phyloP scores from a whole-genome alignment of 1,140 invertebrate species.

The Ips typographus region DNA sequence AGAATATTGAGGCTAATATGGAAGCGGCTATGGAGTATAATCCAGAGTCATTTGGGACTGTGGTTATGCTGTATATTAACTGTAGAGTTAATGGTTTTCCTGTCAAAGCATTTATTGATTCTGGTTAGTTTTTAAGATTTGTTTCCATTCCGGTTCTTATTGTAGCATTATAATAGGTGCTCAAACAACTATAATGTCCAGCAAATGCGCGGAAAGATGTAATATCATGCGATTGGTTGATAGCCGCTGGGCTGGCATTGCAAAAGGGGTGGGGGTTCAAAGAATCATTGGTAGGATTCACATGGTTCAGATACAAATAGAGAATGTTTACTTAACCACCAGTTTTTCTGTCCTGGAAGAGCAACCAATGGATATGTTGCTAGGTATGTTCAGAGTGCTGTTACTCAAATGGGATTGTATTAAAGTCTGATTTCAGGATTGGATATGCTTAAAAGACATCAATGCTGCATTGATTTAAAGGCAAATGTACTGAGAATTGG shows the following conservation, averaged over 20 bases:
- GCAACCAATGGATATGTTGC: constrained; percentile 97
- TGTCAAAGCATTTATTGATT: constrained; percentile 98
- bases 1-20: constrained; percentile 98
- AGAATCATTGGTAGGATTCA: constrained; percentile 95
- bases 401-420: no score
- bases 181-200: constrained; percentile 93
- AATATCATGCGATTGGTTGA: constrained; percentile 96
- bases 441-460: constrained; percentile 96
- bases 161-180: constrained; percentile 62
- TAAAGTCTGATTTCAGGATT: constrained; percentile 62
- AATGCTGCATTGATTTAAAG: constrained; percentile 94
- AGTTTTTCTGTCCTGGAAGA: constrained; percentile 98
- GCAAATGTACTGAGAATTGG: constrained; percentile 88
- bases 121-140: constrained; percentile 59
- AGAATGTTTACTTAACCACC: constrained; percentile 88
- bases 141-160: background rate
- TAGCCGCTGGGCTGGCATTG: constrained; percentile 90
- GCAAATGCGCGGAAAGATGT: constrained; percentile 88
- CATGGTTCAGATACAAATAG: constrained; percentile 96
- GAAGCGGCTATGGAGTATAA: constrained; percentile 98
- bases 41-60: constrained; percentile 96
- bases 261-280: constrained; percentile 95
- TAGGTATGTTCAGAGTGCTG: constrained; percentile 50
- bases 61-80: constrained; percentile 96
- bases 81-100: constrained; percentile 94